Base-by-base conservation (phyloP, 2,797 vertebrate genomes). In the Octomys mimax region DNA sequence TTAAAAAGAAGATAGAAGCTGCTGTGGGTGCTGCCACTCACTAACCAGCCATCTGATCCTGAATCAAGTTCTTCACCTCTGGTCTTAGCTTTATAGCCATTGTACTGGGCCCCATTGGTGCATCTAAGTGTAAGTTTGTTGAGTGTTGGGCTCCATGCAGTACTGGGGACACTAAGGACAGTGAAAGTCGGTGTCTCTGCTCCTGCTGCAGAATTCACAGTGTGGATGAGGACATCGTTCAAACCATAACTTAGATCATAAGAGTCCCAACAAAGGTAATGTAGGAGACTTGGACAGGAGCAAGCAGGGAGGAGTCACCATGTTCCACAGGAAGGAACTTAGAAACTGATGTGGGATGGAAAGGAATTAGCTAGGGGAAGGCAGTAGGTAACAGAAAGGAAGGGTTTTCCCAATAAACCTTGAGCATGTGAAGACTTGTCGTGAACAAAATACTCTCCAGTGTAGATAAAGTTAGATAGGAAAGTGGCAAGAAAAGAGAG, bases 251-350 rank as follows among this genome's bases (percentile, higher is more conserved):
- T 42, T 12, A 81, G 42, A 54, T 42, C 7, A 0, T 12, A 42
- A 89, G 26, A 61, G 18, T 68, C 21, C 82, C 75, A 75, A 64
- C 49, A 42, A 82, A 83, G 33, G 64, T 62, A 68, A 91, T 26
- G 64, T 46, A 39, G 59, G 36, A 81, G 79, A 87, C 59, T 39
- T 36, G 16, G 19, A 26, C 21, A 87, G 3, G n/a, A 57, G 2
- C 9, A 33, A 79, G 42, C n/a, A 19, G 12, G 39, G 22, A 87
- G 64, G 28, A 39, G 28, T 77, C 6, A 2, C 24, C 18, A 70
- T 66, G 49, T 96, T 96, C 87, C 70, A 61, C 61, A 68, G 42
- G 62, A 75, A 59, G 52, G 91, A 16, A 94, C 71, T 39, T 18
- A 33, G 79, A 91, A 73, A 75, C 42, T 64, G 88, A 89, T 19